Evolutionary conservation across 2,797 vertebrate genomes (phyloP).

Genomic region (Triplophysa yarkandensis): DNA sequence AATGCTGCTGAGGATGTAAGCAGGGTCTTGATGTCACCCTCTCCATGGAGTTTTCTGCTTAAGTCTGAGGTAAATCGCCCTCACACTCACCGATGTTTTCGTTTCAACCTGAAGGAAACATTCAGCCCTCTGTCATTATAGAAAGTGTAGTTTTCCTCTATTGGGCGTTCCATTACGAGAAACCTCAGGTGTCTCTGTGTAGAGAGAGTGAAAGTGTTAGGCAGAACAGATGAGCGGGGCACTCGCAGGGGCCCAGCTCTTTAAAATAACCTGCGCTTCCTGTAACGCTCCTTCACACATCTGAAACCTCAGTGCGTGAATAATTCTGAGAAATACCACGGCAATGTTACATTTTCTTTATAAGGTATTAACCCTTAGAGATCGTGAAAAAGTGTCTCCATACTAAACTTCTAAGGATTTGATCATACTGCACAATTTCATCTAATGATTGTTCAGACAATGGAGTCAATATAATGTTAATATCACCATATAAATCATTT

Average conservation of each 20-base stretch:
- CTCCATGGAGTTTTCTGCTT: not conserved
- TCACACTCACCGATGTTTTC: not conserved
- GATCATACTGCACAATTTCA: not conserved
- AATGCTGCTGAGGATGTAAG: not conserved
- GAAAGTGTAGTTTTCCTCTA: slow-evolving; percentile 19
- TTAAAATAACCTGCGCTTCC: slow-evolving; percentile 25
- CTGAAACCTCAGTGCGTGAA: not conserved
- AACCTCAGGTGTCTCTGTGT: slow-evolving; percentile 9
- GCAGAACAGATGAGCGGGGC: slow-evolving; percentile 9
- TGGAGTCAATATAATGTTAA: not conserved
- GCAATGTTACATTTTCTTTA: not conserved
- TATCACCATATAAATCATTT: no score
- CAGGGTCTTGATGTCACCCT: not conserved
- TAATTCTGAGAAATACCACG: slow-evolving; percentile 32
- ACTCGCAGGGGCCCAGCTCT: slow-evolving; percentile 1
- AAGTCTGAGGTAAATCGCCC: slow-evolving; percentile 27
- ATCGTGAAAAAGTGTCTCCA: no score
- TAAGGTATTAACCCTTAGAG: slow-evolving; percentile 13
- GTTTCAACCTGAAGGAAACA: not conserved
- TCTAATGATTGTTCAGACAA: not conserved
- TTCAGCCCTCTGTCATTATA: not conserved
- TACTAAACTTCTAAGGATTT: not conserved
- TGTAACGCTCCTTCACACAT: slow-evolving; percentile 26
- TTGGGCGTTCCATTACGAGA: slow-evolving; percentile 41
- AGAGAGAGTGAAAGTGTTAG: slow-evolving; percentile 21